Conservation (phyloP, 2,113 vertebrate species). For the Corythoichthys haematopterus region DNA sequence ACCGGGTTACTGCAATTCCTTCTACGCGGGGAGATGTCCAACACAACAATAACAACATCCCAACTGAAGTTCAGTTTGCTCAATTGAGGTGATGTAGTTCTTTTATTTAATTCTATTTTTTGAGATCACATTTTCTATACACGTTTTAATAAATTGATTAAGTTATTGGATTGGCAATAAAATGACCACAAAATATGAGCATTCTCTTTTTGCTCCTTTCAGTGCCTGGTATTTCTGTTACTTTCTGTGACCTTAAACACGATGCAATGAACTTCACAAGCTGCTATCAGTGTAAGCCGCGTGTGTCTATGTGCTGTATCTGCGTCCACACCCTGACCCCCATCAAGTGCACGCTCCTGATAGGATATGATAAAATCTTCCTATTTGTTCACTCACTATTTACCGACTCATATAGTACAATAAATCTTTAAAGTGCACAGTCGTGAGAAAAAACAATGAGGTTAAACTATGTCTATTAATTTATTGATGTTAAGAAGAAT, state of each 20-base stretch:
- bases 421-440: neutral
- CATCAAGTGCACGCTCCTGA: conserved; percentile 32
- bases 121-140: neutral
- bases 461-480: neutral
- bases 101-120: neutral
- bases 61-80: neutral
- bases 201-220: neutral
- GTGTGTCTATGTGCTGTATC: conserved; percentile 31
- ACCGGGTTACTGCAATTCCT: too few relatives aligned
- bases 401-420: neutral
- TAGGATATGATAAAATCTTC: neutral
- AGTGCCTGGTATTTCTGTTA: neutral
- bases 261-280: neutral
- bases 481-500: neutral
- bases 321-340: conserved; percentile 27
- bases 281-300: conserved; percentile 36
- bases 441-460: neutral
- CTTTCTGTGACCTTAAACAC: neutral
- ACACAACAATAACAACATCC: too few relatives aligned
- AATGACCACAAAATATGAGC: neutral
- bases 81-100: too few relatives aligned
- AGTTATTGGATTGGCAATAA: neutral
- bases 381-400: conserved; percentile 12
- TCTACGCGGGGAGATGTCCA: too few relatives aligned
- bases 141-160: neutral